Base-by-base conservation (phyloP, 2,888 invertebrate species). In the Rhogogaster chlorosoma region DNA sequence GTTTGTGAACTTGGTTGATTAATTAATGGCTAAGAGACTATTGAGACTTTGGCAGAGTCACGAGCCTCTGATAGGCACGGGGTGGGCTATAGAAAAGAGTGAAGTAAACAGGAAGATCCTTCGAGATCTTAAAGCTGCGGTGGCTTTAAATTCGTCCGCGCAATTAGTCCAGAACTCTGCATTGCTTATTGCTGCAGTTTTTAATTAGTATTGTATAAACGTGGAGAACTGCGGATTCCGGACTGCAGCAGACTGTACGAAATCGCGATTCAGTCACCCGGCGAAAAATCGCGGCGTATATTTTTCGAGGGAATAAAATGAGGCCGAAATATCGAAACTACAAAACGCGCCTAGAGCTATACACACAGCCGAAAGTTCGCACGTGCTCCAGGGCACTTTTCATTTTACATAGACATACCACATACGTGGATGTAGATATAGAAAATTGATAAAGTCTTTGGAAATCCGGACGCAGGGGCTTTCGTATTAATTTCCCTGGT, bases 401-500 rank as follows among this genome's bases (percentile, higher is more conserved):
- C 73, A 73, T 73, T 73, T 73, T 73, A 42, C 70, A 61, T 61
- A 61, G 1, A 61, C 5, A 49, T 10, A 7, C 22, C 26, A 61
- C 9, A 61, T 10, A 26, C 22, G 22, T 9, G 26, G n/a, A 61
- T 61, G 26, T 18, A 36, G 32, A 36, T 36, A 70, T 49, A 67
- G 85, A 87, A 88, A 90, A 89, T 90, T 89, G 89, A 90, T 88
- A 89, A 89, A 89, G 87, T 87, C 88, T 87, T 86, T 80, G 86
- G 75, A 88, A 88, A 85, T 88, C 77, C 86, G 77, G 49, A 77
- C 49, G 77, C 77, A n/a, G 88, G 88, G 88, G 88, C 89, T 89
- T 87, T 89, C 90, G 88, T 90, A 91, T 89, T 91, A 91, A 91
- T 91, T 91, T 90, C 88, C 88, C 88, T 85, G 88, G 88, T 90